phyloP scores from a whole-genome alignment of 2,797 vertebrate species.

The Denticeps clupeoides region DNA sequence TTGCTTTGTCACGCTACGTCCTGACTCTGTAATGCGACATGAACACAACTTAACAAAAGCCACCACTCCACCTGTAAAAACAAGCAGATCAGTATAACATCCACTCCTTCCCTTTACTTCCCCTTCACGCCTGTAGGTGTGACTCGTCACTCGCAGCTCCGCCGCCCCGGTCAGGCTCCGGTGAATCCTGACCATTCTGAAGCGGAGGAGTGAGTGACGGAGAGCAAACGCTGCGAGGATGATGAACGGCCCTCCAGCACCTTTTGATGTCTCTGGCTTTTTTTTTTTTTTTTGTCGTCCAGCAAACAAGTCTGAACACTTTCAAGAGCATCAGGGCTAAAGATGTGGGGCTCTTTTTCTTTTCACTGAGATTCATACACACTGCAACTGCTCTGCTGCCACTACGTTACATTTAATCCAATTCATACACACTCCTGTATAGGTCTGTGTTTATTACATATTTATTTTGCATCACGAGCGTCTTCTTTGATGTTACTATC shows the following conservation, averaged over 20 bases:
- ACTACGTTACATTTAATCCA: too few relatives aligned
- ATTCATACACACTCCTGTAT: too few relatives aligned
- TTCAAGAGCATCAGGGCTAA: background rate
- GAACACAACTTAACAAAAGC: too few relatives aligned
- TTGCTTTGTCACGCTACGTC: too few relatives aligned
- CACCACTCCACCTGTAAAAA: too few relatives aligned
- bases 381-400: too few relatives aligned
- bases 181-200: slow-evolving; percentile 33
- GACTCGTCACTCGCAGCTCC: slow-evolving; percentile 36
- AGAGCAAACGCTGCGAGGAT: slow-evolving; percentile 17
- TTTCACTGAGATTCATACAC: too few relatives aligned
- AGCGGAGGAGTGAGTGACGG: slow-evolving; percentile 24
- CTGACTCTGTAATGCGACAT: too few relatives aligned
- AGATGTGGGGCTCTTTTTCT: background rate
- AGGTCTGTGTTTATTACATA: too few relatives aligned
- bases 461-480: too few relatives aligned
- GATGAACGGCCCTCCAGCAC: slow-evolving; percentile 10
- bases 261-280: slow-evolving; percentile 23
- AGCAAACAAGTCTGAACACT: background rate
- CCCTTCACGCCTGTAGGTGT: slow-evolving; percentile 38
- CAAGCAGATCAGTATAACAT: too few relatives aligned
- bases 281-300: background rate
- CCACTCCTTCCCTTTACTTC: slow-evolving; percentile 48
- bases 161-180: slow-evolving; percentile 33
- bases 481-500: too few relatives aligned